Evolutionary conservation across 2,888 invertebrate species (phyloP).

Genomic region (Vesta saturnalis): DNA sequence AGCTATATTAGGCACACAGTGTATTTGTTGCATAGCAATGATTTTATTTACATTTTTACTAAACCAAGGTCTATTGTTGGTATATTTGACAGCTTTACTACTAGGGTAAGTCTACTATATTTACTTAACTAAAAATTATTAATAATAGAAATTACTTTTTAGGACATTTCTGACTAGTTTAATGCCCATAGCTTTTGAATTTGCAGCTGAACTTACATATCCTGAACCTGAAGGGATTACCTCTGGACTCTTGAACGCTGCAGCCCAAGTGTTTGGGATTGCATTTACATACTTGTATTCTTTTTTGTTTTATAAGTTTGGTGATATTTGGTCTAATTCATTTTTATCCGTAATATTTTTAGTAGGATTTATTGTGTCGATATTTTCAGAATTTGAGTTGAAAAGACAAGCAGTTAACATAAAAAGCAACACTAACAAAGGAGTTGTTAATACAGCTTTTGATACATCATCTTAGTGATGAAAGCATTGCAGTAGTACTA

Average conservation of each 20-base stretch:
- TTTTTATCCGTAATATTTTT: background rate
- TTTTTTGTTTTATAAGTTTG: background rate
- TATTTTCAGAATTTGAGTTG: background rate
- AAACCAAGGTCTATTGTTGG: constrained; percentile 79
- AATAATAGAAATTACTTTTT: constrained; percentile 49
- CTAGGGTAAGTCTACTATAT: constrained; percentile 77
- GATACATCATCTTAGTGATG: no score
- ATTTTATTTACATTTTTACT: constrained; percentile 88
- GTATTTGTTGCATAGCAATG: constrained; percentile 79
- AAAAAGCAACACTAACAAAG: no score
- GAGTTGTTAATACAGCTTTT: no score
- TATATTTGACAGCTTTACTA: constrained; percentile 85
- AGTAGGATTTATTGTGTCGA: background rate
- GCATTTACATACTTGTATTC: background rate
- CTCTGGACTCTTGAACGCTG: background rate
- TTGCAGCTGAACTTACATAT: constrained; percentile 5
- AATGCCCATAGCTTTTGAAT: background rate
- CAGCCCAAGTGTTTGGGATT: background rate
- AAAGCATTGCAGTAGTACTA: no score
- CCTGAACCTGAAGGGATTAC: constrained; percentile 6
- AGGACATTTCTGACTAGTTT: background rate
- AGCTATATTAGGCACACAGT: constrained; percentile 81
- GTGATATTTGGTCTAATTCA: background rate
- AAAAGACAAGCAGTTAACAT: background rate
- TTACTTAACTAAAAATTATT: background rate